Evolutionary conservation across 2,888 invertebrate genomes (phyloP).

Genomic region (Liposcelis brunnea): DNA sequence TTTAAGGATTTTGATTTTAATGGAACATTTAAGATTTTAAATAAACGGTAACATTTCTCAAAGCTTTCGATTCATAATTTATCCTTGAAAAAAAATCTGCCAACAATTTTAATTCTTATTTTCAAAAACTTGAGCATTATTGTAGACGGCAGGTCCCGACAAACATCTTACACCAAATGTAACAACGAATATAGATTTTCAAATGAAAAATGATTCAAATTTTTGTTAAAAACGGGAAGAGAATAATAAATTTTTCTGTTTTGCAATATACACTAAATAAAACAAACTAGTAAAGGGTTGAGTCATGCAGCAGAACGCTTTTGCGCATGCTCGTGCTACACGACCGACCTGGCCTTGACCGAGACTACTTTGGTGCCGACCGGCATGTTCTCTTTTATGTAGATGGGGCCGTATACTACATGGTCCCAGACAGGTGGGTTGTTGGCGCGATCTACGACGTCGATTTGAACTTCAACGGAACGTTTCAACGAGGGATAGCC

Average conservation of each 20-base stretch:
- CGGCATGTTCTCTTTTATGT: slow-evolving; percentile 94
- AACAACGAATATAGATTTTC: too few relatives aligned
- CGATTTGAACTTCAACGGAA: slow-evolving; percentile 95
- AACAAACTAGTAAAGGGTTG: slow-evolving; percentile 9
- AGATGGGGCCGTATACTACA: slow-evolving; percentile 90
- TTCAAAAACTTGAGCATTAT: too few relatives aligned
- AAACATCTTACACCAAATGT: too few relatives aligned
- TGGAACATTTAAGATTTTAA: too few relatives aligned
- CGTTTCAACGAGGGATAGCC: slow-evolving; percentile 88
- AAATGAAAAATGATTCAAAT: too few relatives aligned
- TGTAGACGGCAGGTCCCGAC: too few relatives aligned
- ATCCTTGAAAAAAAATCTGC: too few relatives aligned
- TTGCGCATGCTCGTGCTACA: slow-evolving; percentile 13
- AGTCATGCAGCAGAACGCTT: slow-evolving; percentile 11
- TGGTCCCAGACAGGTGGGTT: slow-evolving; percentile 96
- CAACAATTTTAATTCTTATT: too few relatives aligned
- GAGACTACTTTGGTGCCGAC: slow-evolving; percentile 95
- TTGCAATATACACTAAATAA: slow-evolving; percentile 1
- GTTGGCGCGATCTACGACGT: slow-evolving; percentile 95
- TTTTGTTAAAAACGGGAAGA: too few relatives aligned
- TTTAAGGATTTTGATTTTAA: too few relatives aligned
- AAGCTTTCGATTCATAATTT: too few relatives aligned
- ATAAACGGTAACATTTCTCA: too few relatives aligned
- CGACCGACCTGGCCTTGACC: slow-evolving; percentile 95
- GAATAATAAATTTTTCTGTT: slow-evolving; percentile 12